phyloP scores from a whole-genome alignment of 2,113 vertebrate species.

The Salvelinus namaycush region DNA sequence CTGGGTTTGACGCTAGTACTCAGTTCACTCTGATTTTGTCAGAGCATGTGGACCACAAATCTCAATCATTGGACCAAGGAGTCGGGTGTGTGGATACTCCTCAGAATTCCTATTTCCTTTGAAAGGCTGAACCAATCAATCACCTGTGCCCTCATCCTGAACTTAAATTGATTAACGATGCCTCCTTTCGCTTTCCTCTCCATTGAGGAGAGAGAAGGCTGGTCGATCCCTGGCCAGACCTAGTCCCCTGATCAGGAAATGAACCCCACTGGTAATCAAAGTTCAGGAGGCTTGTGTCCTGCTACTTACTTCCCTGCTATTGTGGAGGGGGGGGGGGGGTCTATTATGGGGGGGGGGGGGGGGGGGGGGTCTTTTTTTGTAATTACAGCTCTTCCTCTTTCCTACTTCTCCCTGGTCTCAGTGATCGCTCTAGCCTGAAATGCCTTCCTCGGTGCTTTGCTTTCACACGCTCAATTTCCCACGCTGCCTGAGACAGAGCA shows the following conservation, averaged over 20 bases:
- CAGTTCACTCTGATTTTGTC: conserved; percentile 9
- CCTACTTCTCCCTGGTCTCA: conserved; percentile 69
- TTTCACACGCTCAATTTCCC: conserved; percentile 82
- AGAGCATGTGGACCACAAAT: conserved; percentile 43
- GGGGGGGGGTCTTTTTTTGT: conserved; percentile 12
- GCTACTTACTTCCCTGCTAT: conserved; percentile 57
- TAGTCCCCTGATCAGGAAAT: conserved; percentile 70
- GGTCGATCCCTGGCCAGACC: conserved; percentile 27
- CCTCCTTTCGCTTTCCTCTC: conserved; percentile 73
- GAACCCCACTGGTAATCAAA: conserved; percentile 71
- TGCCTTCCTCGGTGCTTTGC: conserved; percentile 51
- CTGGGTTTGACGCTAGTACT: background rate
- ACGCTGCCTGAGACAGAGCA: conserved; percentile 56
- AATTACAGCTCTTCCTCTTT: conserved; percentile 72
- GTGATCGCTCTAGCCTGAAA: conserved; percentile 77
- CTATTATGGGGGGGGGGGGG: background rate
- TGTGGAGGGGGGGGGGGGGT: conserved; percentile 12
- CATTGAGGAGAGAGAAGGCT: conserved; percentile 32
- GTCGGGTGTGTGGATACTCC: conserved; percentile 74
- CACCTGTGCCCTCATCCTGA: conserved; percentile 76
- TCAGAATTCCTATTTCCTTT: conserved; percentile 86
- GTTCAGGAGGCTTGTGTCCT: conserved; percentile 40
- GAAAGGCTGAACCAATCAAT: conserved; percentile 81
- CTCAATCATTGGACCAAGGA: conserved; percentile 68
- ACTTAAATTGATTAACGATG: conserved; percentile 78